These are phyloP conservation scores for Aelia acuminata DNA, from an alignment of 2,888 invertebrate genomes.

Conservation along the genomic window DNA sequence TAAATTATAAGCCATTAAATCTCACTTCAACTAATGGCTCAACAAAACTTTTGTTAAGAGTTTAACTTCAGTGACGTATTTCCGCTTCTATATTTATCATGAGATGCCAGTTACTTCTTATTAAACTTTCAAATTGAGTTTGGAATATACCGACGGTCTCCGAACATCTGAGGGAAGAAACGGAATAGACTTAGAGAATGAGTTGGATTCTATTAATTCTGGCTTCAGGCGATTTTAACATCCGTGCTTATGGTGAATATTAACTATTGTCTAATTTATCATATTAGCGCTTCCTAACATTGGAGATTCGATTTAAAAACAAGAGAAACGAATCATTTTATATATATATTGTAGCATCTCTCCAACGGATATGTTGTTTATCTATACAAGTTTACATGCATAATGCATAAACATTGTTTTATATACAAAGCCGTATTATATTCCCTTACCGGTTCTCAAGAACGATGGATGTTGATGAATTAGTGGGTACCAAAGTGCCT, in stretches of 20 bases:
- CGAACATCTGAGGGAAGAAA: neutral
- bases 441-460: too few relatives aligned
- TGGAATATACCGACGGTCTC: neutral
- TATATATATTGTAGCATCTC: too few relatives aligned
- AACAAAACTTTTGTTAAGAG: conserved; percentile 7
- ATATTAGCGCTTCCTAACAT: too few relatives aligned
- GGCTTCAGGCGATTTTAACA: neutral
- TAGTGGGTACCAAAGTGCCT: too few relatives aligned
- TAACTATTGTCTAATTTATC: too few relatives aligned
- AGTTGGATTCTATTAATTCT: neutral
- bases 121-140: conserved; percentile 13
- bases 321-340: too few relatives aligned
- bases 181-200: neutral
- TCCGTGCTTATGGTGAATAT: neutral
- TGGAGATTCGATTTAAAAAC: too few relatives aligned
- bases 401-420: too few relatives aligned
- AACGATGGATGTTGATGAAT: too few relatives aligned
- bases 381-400: too few relatives aligned
- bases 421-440: too few relatives aligned
- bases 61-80: neutral
- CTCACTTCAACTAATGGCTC: neutral
- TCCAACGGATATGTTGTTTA: too few relatives aligned
- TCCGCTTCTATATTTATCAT: conserved; percentile 4
- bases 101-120: neutral
- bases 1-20: neutral